These are phyloP conservation scores for Apoda limacodes DNA, from an alignment of 2,888 invertebrate species.

Conservation along the genomic window DNA sequence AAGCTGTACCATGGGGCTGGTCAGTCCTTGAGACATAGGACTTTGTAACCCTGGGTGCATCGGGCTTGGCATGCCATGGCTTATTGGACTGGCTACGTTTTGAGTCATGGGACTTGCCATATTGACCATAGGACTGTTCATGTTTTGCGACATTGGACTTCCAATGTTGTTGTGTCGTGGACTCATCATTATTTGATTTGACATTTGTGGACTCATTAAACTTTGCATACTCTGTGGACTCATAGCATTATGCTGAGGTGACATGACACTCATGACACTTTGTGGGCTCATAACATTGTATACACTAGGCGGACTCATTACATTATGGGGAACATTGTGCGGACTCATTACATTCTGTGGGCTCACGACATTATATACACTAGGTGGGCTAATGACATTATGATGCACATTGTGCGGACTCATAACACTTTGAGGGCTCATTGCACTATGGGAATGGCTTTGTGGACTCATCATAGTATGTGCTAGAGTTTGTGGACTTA, in stretches of 20 bases:
- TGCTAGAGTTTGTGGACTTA: constrained; percentile 52
- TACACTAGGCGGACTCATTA: constrained; percentile 57
- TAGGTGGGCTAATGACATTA: constrained; percentile 57
- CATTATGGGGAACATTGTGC: constrained; percentile 42
- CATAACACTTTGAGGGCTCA: constrained; percentile 60
- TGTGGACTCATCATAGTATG: constrained; percentile 60
- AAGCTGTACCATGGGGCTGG: constrained; percentile 56
- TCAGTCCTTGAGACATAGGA: constrained; percentile 48
- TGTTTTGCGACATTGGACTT: constrained; percentile 32
- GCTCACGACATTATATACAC: constrained; percentile 56
- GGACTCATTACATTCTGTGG: constrained; percentile 59
- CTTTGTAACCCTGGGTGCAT: constrained; percentile 56
- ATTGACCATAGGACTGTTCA: constrained; percentile 37
- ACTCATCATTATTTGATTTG: constrained; percentile 61
- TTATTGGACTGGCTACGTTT: constrained; percentile 52
- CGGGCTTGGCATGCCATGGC: constrained; percentile 57
- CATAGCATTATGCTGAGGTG: constrained; percentile 59
- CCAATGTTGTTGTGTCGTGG: constrained; percentile 49
- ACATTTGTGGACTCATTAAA: constrained; percentile 57
- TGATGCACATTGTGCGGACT: constrained; percentile 50
- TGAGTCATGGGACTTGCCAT: constrained; percentile 54
- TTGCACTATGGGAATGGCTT: constrained; percentile 54
- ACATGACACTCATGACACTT: constrained; percentile 63
- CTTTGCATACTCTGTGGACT: constrained; percentile 61
- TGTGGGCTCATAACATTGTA: constrained; percentile 63